Base-by-base conservation (phyloP, 2,888 invertebrate genomes). In the Sinopyrophorus schimmeli region DNA sequence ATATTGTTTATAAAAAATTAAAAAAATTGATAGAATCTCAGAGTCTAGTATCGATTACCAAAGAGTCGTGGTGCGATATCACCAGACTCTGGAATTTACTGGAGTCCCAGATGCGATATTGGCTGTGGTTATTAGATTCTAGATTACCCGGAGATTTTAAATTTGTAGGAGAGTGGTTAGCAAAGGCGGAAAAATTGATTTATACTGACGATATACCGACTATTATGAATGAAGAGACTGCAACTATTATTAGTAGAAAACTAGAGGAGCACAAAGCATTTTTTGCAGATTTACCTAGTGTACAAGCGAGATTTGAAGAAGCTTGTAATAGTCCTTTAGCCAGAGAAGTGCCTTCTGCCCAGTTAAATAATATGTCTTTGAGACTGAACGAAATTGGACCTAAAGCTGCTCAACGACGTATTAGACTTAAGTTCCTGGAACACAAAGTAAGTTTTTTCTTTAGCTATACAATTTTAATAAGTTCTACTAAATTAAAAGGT, bases 41-140 rank as follows among this genome's bases (percentile, higher is more conserved):
- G 66, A 87, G 87, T 65, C 79, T 89, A 63, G 83, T 91, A 53
- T 88, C 88, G 59, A 85, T 94, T 53, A 87, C 89, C 3, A 81
- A 83, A 30, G 88, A 89, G 59, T 86, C 89, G n/a, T 95, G 94
- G 93, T 81, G 81, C 42, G 87, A 89, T 62, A 80, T 94, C 9
- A 84, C 87, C 60, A 77, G 79, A 18, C 77, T 90, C 17, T 95
- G 95, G 94, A 81, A 82, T 58, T 85, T 87, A 66, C 77, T 93
- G 39, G 86, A 91, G 66, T 76, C 79, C 61, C 79, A 91, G 74
- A 80, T 92, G 75, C 78, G 86, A 62, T 82, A 85, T 65, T 96
- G 96, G 95, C 80, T 92, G 61, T 90, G 92, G 89, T 77, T 89
- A 37, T 75, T 96, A 59, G 96, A 97, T 71, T 83, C 89, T 0